Conservation (phyloP, 2,888 invertebrate species). For the Hololepta plana region DNA sequence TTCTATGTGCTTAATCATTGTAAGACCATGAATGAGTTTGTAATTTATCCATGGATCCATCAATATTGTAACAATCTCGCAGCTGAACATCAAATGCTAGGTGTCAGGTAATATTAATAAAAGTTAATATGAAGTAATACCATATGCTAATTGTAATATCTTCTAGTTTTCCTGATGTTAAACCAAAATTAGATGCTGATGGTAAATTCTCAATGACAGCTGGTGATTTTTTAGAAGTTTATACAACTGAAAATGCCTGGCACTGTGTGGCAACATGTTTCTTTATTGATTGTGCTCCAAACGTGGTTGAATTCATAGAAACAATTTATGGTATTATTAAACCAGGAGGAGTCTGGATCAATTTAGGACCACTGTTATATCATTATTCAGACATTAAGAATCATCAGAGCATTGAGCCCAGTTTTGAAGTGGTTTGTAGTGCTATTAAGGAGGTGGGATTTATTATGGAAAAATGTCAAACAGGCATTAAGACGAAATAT, state of each 20-base stretch:
- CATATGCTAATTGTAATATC: slow-evolving; percentile 1
- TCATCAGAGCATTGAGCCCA: slow-evolving; percentile 84
- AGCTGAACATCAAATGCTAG: slow-evolving; percentile 61
- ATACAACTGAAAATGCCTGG: slow-evolving; percentile 55
- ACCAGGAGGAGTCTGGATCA: slow-evolving; percentile 81
- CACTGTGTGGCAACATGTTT: slow-evolving; percentile 92
- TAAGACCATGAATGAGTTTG: slow-evolving; percentile 49
- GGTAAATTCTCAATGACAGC: slow-evolving; percentile 85
- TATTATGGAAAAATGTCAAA: slow-evolving; percentile 60
- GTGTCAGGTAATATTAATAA: slow-evolving; percentile 28
- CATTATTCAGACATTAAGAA: slow-evolving; percentile 73
- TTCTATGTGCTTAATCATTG: slow-evolving; percentile 89
- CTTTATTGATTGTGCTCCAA: slow-evolving; percentile 96
- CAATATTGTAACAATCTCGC: slow-evolving; percentile 80
- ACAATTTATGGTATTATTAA: slow-evolving; percentile 76
- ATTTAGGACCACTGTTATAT: slow-evolving; percentile 83
- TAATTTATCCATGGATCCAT: slow-evolving; percentile 88
- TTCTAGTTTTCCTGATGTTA: slow-evolving; percentile 68
- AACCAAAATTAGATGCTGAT: slow-evolving; percentile 47
- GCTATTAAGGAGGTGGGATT: slow-evolving; percentile 74
- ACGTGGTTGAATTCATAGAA: slow-evolving; percentile 88
- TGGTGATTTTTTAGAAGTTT: slow-evolving; percentile 90
- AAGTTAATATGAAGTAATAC: neutral
- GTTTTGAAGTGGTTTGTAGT: slow-evolving; percentile 47
- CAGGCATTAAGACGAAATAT: slow-evolving; percentile 68